Conservation (phyloP, 2,797 vertebrate genomes). For the Hyperoplus lanceolatus region DNA sequence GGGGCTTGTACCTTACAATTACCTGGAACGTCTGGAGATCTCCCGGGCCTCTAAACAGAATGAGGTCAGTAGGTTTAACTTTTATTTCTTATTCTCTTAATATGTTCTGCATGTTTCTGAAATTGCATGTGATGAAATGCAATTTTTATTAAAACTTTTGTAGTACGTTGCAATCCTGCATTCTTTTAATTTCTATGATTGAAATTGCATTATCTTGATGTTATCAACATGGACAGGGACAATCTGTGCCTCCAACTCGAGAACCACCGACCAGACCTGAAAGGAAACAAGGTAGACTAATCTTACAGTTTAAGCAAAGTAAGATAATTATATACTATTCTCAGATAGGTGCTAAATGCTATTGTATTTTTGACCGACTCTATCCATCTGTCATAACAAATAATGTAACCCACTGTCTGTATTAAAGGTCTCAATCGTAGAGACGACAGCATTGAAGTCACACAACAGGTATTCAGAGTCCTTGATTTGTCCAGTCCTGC, state of each 20-base stretch:
- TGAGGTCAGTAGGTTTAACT: conserved; percentile 61
- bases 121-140: not conserved
- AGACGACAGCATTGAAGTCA: conserved; percentile 6
- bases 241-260: conserved; percentile 64
- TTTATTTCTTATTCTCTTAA: not conserved
- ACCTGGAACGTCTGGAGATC: conserved; percentile 91
- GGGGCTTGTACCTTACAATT: conserved; percentile 97
- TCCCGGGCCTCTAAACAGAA: conserved; percentile 74
- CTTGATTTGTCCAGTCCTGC: not conserved
- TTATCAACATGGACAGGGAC: conserved; percentile 32
- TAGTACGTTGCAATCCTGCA: not conserved
- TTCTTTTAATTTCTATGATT: not conserved
- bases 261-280: conserved; percentile 78
- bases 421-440: conserved; percentile 44
- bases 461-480: conserved; percentile 52
- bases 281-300: conserved; percentile 61
- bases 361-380: not conserved
- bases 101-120: not conserved
- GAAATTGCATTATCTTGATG: conserved; percentile 13
- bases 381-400: not conserved
- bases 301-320: not conserved
- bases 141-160: not conserved
- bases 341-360: not conserved
- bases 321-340: not conserved
- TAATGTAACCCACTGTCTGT: not conserved